Percentiles rank a stretch among this genome's conserved stretches.
phyloP scores from a whole-genome alignment of 1,140 invertebrate genomes.

The Pseudomyrmex concolor region DNA sequence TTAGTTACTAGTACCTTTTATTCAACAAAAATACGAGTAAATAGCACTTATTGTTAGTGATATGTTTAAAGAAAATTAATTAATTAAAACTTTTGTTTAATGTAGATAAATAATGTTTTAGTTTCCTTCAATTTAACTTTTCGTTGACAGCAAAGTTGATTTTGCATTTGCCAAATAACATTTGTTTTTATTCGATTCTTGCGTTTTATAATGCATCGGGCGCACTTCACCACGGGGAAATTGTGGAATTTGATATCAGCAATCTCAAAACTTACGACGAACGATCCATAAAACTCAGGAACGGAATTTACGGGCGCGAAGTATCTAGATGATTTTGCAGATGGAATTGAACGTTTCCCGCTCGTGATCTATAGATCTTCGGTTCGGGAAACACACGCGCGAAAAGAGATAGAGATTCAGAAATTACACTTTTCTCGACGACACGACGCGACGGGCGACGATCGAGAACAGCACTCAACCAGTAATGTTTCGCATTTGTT shows the following conservation, averaged over 20 bases:
- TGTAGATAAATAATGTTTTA: neutral
- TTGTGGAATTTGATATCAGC: conserved; percentile 23
- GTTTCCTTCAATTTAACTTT: neutral
- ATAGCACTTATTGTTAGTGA: too few relatives aligned
- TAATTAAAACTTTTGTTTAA: neutral
- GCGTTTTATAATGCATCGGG: neutral
- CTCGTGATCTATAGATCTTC: conserved; percentile 19
- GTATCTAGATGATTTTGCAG: conserved; percentile 10
- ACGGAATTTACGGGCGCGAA: conserved; percentile 1
- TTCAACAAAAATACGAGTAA: neutral
- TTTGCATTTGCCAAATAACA: conserved; percentile 1
- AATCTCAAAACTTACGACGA: conserved; percentile 3
- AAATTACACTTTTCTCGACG: conserved; percentile 62
- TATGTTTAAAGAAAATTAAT: neutral
- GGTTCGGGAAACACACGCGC: neutral
- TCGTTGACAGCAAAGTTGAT: neutral
- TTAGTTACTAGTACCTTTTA: neutral
- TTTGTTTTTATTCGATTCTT: neutral
- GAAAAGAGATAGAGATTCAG: conserved; percentile 7
- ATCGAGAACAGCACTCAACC: conserved; percentile 3
- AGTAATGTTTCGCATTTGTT: conserved; percentile 66
- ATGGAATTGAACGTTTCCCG: conserved; percentile 31
- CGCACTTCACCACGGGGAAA: neutral
- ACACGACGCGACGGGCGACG: neutral
- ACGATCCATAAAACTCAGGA: conserved; percentile 15